phyloP scores from a whole-genome alignment of 2,113 vertebrate species.

The Hypocryptadius cinnamomeus region DNA sequence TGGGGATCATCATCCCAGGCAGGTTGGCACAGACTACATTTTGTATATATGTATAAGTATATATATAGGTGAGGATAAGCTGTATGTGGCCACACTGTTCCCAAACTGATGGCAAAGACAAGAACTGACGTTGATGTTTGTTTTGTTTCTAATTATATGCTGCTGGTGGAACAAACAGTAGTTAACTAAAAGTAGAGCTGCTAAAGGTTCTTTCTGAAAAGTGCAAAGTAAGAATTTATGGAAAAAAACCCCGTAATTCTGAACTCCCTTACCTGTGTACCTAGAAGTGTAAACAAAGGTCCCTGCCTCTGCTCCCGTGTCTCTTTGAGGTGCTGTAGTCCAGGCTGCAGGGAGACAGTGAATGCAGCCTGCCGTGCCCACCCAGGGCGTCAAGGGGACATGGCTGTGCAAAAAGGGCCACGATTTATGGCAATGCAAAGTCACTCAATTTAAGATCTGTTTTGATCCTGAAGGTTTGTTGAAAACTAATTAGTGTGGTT shows the following conservation, averaged over 20 bases:
- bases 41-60: too few species aligned
- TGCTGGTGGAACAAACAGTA: neutral
- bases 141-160: neutral
- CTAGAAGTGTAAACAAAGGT: neutral
- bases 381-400: fast-evolving
- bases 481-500: neutral
- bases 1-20: neutral
- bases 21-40: neutral
- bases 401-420: neutral
- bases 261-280: neutral
- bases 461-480: neutral
- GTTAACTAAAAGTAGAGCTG: neutral
- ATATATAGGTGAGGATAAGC: fast-evolving
- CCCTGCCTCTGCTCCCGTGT: fast-evolving
- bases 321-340: fast-evolving
- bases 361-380: neutral
- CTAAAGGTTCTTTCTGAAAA: neutral
- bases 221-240: neutral
- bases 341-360: neutral
- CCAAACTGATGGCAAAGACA: neutral
- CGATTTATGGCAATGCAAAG: neutral
- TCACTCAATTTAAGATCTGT: neutral
- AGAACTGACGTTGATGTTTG: neutral
- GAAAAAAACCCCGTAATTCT: fast-evolving
- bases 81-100: fast-evolving